A percentile compares a stretch with the other conserved stretches of the same genome.
Evolutionary conservation across 2,888 invertebrate genomes (phyloP).

Genomic region (Thymelicus acteon): DNA sequence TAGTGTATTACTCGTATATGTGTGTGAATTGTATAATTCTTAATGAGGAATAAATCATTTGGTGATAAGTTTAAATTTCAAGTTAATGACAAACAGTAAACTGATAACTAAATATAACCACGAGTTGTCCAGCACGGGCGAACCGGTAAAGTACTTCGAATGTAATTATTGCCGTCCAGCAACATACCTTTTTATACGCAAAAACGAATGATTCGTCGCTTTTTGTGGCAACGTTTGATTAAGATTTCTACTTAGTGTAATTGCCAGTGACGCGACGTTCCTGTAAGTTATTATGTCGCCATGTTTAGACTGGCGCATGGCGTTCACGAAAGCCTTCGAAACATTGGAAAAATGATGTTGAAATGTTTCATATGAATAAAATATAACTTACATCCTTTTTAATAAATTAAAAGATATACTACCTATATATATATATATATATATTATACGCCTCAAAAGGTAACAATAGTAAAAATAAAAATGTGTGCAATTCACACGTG

Average conservation of each 20-base stretch:
- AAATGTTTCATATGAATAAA: conserved; percentile 18
- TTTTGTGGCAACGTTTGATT: conserved; percentile 50
- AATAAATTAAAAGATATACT: conserved; percentile 10
- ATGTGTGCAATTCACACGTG: no score
- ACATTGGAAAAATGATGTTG: not conserved
- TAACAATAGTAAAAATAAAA: no score
- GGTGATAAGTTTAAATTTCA: no score
- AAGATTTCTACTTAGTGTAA: conserved; percentile 45
- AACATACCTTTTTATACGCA: conserved; percentile 46
- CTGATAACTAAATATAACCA: not conserved
- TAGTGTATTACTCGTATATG: no score
- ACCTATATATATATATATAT: no score
- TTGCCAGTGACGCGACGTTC: conserved; percentile 25
- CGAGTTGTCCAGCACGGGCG: not conserved
- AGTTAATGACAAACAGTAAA: no score
- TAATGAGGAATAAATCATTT: no score
- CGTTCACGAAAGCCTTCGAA: conserved; percentile 3
- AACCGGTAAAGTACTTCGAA: conserved; percentile 13
- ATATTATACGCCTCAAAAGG: not conserved
- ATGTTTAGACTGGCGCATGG: conserved; percentile 4
- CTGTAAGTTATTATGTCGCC: conserved; percentile 20
- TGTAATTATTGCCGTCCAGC: conserved; percentile 70
- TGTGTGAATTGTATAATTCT: no score
- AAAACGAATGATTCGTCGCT: conserved; percentile 55
- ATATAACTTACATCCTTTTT: conserved; percentile 3